Percentiles rank a stretch among this genome's conserved stretches.
Conservation (phyloP, 2,888 invertebrate genomes). For the Scrobipalpa costella region DNA sequence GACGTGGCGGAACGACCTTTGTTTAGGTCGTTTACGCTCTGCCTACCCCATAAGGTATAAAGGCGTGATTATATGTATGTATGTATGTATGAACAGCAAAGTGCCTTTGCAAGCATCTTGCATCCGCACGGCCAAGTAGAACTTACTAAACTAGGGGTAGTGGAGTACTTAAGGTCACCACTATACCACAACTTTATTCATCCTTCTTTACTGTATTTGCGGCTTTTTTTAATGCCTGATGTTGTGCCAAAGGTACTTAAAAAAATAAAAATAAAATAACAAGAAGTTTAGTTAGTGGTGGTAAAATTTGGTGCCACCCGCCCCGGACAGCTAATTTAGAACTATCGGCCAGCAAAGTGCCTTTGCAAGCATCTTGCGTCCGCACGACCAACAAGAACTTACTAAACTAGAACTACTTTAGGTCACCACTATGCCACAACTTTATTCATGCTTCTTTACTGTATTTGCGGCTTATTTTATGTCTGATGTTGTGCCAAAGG, state of each 20-base stretch:
- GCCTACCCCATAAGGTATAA: no score
- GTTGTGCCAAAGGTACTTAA: no score
- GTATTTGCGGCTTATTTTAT: no score
- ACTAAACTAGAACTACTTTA: slow-evolving; percentile 51
- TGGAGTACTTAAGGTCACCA: slow-evolving; percentile 61
- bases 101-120: slow-evolving; percentile 65
- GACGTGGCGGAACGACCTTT: no score
- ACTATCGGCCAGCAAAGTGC: slow-evolving; percentile 75
- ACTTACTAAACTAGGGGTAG: slow-evolving; percentile 53
- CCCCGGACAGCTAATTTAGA: slow-evolving; percentile 62
- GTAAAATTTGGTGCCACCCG: slow-evolving; percentile 38
- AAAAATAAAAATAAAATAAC: not conserved
- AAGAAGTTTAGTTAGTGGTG: not conserved
- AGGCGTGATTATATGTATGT: no score
- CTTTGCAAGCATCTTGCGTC: slow-evolving; percentile 58
- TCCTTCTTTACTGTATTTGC: no score
- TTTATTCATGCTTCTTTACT: no score
- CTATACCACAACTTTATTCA: slow-evolving; percentile 57
- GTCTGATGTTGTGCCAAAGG: no score
- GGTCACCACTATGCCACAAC: slow-evolving; percentile 59
- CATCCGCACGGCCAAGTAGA: slow-evolving; percentile 47
- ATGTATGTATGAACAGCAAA: no score
- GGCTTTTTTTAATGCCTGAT: no score
- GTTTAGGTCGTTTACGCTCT: no score
- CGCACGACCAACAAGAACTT: slow-evolving; percentile 52